These are phyloP conservation scores for Oncorhynchus masou DNA, from an alignment of 2,113 vertebrate genomes.

Conservation along the genomic window DNA sequence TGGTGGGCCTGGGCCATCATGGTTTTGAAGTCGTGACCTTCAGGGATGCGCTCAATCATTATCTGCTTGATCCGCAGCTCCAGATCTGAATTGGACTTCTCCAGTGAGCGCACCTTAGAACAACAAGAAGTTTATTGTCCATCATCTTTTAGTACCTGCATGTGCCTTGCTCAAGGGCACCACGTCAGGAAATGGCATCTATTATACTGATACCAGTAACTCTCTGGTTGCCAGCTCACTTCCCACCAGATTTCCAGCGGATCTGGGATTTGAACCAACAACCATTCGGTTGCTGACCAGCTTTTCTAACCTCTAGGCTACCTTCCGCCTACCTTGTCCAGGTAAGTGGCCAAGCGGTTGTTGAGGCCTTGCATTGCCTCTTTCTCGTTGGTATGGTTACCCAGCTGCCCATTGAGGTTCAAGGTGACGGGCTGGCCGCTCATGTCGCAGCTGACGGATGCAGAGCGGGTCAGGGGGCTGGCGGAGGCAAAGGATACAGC, in stretches of 20 bases:
- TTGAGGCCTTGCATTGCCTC: constrained; percentile 93
- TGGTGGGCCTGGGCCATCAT: constrained; percentile 77
- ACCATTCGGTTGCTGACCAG: too few relatives aligned
- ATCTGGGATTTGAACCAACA: too few relatives aligned
- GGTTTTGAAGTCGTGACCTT: constrained; percentile 74
- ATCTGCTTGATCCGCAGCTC: constrained; percentile 79
- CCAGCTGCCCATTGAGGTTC: constrained; percentile 62
- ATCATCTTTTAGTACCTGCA: too few relatives aligned
- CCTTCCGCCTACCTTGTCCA: constrained; percentile 69
- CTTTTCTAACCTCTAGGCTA: background rate
- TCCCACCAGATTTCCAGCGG: too few relatives aligned
- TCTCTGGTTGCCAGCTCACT: too few relatives aligned
- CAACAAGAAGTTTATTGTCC: background rate
- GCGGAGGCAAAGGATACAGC: constrained; percentile 60
- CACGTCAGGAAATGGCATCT: too few relatives aligned
- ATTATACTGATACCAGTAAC: too few relatives aligned
- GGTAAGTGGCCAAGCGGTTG: constrained; percentile 80
- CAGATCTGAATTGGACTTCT: constrained; percentile 77
- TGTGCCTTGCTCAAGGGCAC: too few relatives aligned
- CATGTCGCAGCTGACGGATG: constrained; percentile 69
- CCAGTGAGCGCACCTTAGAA: constrained; percentile 70
- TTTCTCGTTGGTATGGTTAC: constrained; percentile 78
- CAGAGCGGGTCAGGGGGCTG: constrained; percentile 64
- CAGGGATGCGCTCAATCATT: constrained; percentile 76
- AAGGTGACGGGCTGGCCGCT: constrained; percentile 55